A percentile compares a stretch with the other conserved stretches of the same genome.
phyloP scores from a whole-genome alignment of 1,140 invertebrate species.

The Solen grandis region DNA sequence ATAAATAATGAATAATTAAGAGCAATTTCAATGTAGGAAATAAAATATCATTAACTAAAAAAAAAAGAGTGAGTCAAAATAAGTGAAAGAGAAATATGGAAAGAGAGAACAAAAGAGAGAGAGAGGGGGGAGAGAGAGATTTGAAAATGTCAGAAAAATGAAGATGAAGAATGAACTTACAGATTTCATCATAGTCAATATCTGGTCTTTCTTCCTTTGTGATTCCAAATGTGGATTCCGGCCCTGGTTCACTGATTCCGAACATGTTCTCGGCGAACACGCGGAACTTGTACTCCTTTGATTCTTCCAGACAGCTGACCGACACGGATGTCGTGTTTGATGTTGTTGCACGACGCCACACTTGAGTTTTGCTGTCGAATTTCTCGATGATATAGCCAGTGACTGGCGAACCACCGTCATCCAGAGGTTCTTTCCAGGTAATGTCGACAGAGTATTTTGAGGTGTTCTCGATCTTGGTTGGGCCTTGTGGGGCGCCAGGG shows the following conservation, averaged over 20 bases:
- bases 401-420: slow-evolving; percentile 96
- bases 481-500: slow-evolving; percentile 91
- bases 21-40: too few relatives aligned
- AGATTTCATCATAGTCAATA: slow-evolving; percentile 77
- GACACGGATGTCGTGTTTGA: slow-evolving; percentile 94
- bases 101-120: too few relatives aligned
- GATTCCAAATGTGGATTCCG: slow-evolving; percentile 68
- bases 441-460: slow-evolving; percentile 97
- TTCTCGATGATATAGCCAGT: slow-evolving; percentile 98
- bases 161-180: too few relatives aligned
- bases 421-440: slow-evolving; percentile 92
- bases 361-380: slow-evolving; percentile 91
- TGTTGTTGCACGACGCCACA: slow-evolving; percentile 97
- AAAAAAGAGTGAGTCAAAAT: too few relatives aligned
- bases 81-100: too few relatives aligned
- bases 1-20: too few relatives aligned
- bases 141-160: too few relatives aligned
- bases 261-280: slow-evolving; percentile 98
- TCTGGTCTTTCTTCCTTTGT: slow-evolving; percentile 84
- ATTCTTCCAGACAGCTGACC: slow-evolving; percentile 80
- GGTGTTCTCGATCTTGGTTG: slow-evolving; percentile 95
- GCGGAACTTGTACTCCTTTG: slow-evolving; percentile 96
- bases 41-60: too few relatives aligned
- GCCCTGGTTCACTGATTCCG: slow-evolving; percentile 93
- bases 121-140: too few relatives aligned